Evolutionary conservation across 2,797 vertebrate genomes (phyloP).

Genomic region (Erpetoichthys calabaricus): DNA sequence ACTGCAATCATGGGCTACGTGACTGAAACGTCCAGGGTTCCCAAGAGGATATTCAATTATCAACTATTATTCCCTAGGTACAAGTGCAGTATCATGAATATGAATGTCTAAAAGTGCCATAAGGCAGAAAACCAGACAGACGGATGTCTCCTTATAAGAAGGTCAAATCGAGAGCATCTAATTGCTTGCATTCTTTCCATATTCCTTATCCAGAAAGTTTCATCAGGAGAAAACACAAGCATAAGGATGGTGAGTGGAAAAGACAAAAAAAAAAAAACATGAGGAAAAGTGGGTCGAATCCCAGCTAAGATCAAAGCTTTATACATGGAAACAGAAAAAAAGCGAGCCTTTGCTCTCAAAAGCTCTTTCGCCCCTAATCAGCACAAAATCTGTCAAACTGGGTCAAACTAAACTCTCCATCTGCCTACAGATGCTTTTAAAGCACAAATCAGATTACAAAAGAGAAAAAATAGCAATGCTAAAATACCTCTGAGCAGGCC

Average conservation of each 20-base stretch:
- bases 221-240: background rate
- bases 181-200: conserved; percentile 11
- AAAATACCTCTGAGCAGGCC: background rate
- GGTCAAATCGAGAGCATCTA: conserved; percentile 7
- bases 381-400: conserved; percentile 61
- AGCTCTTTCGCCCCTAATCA: conserved; percentile 57
- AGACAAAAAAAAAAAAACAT: background rate
- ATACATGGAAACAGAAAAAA: background rate
- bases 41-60: too few relatives aligned
- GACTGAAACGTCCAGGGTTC: too few relatives aligned
- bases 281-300: conserved; percentile 5
- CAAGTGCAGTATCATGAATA: too few relatives aligned
- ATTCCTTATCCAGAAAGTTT: conserved; percentile 13
- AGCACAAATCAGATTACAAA: conserved; percentile 52
- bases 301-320: conserved; percentile 2
- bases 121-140: background rate
- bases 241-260: background rate
- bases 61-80: too few relatives aligned
- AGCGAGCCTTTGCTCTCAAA: conserved; percentile 40
- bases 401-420: conserved; percentile 59
- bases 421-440: conserved; percentile 55
- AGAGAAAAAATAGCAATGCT: conserved; percentile 25
- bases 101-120: too few relatives aligned
- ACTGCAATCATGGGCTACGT: too few relatives aligned
- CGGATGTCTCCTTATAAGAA: background rate